phyloP scores from a whole-genome alignment of 2,113 vertebrate genomes.

The Coturnix japonica region DNA sequence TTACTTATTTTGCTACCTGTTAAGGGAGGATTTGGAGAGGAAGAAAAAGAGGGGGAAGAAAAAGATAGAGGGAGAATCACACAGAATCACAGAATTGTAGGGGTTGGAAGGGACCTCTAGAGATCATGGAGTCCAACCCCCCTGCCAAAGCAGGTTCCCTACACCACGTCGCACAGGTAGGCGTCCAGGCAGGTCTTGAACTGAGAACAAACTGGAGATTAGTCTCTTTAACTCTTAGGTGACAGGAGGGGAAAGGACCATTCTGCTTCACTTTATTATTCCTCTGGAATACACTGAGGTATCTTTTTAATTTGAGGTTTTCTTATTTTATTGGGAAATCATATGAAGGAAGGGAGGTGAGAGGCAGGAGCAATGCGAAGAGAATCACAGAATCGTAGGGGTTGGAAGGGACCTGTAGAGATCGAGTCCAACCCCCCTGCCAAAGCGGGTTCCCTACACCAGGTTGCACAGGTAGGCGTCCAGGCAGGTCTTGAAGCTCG shows the following conservation, averaged over 20 bases:
- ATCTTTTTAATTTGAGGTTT: neutral
- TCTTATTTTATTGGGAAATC: neutral
- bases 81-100: too few relatives aligned
- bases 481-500: too few relatives aligned
- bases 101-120: too few relatives aligned
- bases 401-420: too few relatives aligned
- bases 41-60: neutral
- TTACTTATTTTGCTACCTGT: neutral
- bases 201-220: neutral
- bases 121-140: too few relatives aligned
- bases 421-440: too few relatives aligned
- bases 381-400: neutral
- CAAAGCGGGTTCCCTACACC: too few relatives aligned
- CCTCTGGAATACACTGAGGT: neutral
- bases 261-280: neutral
- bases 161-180: too few relatives aligned
- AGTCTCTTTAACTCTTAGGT: neutral
- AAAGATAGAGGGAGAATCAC: neutral
- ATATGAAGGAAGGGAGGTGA: rapidly evolving
- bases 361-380: neutral
- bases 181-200: too few relatives aligned
- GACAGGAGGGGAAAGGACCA: neutral
- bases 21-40: neutral
- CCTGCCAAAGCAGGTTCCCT: too few relatives aligned
- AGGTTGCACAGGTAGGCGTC: too few relatives aligned